Base-by-base conservation (phyloP, 1,140 invertebrate genomes). In the Planococcus citri region DNA sequence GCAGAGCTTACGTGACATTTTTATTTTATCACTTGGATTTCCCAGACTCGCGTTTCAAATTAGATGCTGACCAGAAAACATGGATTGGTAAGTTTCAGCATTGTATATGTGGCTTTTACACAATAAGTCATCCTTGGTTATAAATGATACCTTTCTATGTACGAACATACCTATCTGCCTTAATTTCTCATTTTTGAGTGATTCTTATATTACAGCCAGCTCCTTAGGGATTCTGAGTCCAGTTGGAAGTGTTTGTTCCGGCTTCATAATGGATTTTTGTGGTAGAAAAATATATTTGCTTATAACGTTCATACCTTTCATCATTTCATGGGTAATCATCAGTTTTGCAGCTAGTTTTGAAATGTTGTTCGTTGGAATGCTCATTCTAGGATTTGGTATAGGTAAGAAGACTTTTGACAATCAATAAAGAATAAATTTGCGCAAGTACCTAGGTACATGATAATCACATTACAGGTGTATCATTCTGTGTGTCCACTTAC, bases 31-130 rank as follows among this genome's bases (percentile, higher is more conserved):
- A 72, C 14, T 64, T 70, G 1, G 10, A 68, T 3, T 1, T 9
- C 4, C 21, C 60, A 1, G 27, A 70, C 6, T 21, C 27, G 10
- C 17, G 22, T 6, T 14, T 68, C n/a, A 25, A 68, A 4, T 1
- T 68, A 1, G 27, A 69, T 2, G 20, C 2, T 1, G 71, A 71
- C 0, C 58, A 69, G 41, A 60, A 68, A 8, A 64, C 71, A 6
- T 71, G 71, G 71, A 69, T 71, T 25, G 71, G 71, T 72, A 51
- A 17, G 17, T 51, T 9, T 20, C 10, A n/a, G n/a, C n/a, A n/a
- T n/a, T n/a, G n/a, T 33, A 33, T 33, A 3, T 33, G 4, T 33
- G 29, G 12, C 12, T 33, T 33, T 33, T 6, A 33, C 29, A 33
- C 29, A 33, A 33, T 33, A 33, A 33, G 3, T 33, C 29, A 33